Evolutionary conservation across 2,888 invertebrate species (phyloP).

Genomic region (Leptarthrus brevirostris): DNA sequence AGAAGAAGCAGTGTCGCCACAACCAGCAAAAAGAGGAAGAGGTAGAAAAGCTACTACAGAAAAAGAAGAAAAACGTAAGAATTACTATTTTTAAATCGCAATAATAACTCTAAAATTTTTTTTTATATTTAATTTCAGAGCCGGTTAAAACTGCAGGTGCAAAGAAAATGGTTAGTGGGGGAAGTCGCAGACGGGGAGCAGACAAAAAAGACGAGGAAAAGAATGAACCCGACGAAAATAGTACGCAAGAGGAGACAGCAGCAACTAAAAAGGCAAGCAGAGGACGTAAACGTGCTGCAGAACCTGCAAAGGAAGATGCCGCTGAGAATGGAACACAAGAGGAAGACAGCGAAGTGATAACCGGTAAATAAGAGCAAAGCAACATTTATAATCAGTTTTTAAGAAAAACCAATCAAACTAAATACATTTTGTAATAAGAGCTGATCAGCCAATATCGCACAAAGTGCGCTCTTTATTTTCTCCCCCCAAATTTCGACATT

Average conservation of each 20-base stretch:
- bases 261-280: conserved; percentile 54
- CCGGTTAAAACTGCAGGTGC: conserved; percentile 39
- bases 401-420: conserved; percentile 44
- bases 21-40: conserved; percentile 27
- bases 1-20: conserved; percentile 41
- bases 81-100: neutral
- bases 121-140: neutral
- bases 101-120: neutral
- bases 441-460: neutral
- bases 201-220: conserved; percentile 17
- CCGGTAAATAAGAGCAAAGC: conserved; percentile 38
- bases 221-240: neutral
- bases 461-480: neutral
- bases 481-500: too few species aligned
- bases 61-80: conserved; percentile 38
- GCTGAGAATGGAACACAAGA: conserved; percentile 22
- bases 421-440: conserved; percentile 1
- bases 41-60: conserved; percentile 48
- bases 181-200: neutral
- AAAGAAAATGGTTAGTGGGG: conserved; percentile 30
- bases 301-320: conserved; percentile 51
- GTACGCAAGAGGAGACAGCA: neutral
- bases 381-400: neutral
- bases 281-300: conserved; percentile 59
- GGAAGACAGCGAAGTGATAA: conserved; percentile 28